phyloP scores from a whole-genome alignment of 2,113 vertebrate species.

The Ondatra zibethicus region DNA sequence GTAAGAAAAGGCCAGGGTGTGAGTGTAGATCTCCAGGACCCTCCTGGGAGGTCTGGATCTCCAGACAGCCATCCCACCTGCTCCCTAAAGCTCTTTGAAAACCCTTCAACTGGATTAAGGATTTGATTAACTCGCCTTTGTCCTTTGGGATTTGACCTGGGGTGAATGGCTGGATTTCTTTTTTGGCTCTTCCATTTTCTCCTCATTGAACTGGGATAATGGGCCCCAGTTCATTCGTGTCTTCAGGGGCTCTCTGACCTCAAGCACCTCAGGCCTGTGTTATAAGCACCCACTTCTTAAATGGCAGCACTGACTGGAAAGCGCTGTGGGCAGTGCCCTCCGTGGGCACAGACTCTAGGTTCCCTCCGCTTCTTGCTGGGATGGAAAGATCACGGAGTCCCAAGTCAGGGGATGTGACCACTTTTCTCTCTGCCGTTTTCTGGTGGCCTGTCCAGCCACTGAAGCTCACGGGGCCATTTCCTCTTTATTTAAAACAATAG shows the following conservation, averaged over 20 bases:
- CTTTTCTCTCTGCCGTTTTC: neutral
- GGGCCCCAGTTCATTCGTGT: neutral
- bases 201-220: slow-evolving; percentile 61
- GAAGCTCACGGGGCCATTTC: neutral
- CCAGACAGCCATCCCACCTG: slow-evolving; percentile 44
- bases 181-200: slow-evolving; percentile 58
- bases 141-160: slow-evolving; percentile 64
- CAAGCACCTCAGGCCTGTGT: neutral
- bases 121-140: slow-evolving; percentile 76
- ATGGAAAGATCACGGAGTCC: too few species aligned
- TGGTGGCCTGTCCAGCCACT: neutral
- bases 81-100: slow-evolving; percentile 69
- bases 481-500: neutral
- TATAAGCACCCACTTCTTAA: neutral
- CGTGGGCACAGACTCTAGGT: neutral
- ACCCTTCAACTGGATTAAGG: slow-evolving; percentile 72
- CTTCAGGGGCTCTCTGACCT: neutral
- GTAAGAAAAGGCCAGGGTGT: neutral
- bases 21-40: neutral
- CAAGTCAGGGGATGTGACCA: neutral
- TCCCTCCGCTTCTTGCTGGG: neutral
- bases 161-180: slow-evolving; percentile 60
- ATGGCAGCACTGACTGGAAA: neutral
- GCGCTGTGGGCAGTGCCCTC: neutral
- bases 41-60: slow-evolving; percentile 57